phyloP scores from a whole-genome alignment of 2,113 vertebrate species.

The Mungos mungo region DNA sequence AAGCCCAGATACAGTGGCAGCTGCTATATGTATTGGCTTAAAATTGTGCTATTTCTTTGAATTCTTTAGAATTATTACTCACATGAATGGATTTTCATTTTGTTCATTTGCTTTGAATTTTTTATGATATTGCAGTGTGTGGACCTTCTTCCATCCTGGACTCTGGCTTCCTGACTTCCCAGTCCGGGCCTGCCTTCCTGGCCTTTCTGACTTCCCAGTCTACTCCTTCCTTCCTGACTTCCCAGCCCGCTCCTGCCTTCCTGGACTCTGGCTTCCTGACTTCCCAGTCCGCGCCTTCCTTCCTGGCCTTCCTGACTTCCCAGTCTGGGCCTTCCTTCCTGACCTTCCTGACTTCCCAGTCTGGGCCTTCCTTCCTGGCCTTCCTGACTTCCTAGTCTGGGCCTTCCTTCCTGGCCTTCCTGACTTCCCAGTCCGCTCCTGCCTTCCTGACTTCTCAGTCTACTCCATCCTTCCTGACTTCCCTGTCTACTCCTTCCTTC shows the following conservation, averaged over 20 bases:
- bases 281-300: too few species aligned
- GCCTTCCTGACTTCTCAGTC: neutral
- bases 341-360: too few species aligned
- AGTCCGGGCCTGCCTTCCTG: neutral
- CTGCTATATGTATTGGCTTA: neutral
- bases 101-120: conserved; percentile 31
- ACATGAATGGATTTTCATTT: neutral
- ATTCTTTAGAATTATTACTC: neutral
- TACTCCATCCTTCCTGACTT: too few species aligned
- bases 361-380: neutral
- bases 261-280: neutral
- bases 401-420: neutral
- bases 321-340: neutral
- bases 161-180: neutral
- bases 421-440: neutral
- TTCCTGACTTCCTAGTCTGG: neutral
- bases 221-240: neutral
- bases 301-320: neutral
- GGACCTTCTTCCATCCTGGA: neutral
- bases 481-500: neutral
- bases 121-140: neutral
- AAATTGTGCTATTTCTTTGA: conserved; percentile 68
- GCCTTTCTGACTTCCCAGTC: neutral
- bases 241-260: too few species aligned
- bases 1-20: neutral